Base-by-base conservation (phyloP, 64 coral and sea anemone genomes). In the Orbicella faveolata region DNA sequence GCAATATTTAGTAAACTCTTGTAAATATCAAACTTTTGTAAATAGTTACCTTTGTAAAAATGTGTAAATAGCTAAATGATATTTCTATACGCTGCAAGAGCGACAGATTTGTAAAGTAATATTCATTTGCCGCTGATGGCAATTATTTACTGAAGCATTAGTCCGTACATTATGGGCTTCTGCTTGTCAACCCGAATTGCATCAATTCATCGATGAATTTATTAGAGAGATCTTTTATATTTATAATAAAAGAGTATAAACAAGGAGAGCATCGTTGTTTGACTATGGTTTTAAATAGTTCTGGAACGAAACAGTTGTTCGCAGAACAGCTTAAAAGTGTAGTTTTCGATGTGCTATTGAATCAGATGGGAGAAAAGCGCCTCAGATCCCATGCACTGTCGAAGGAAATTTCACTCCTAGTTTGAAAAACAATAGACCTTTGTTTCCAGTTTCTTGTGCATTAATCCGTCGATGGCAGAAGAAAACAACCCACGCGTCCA, bases 11-110 rank as follows among this genome's bases (percentile, higher is more conserved):
- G 64, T 51, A 52, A 72, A 85, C 63, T 52, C 39, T 85, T 85
- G 82, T 84, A 84, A 84, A 84, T 84, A 84, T 84, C 81, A 70
- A 70, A 26, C 67, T 70, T 70, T 70, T 70, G 67, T 70, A 70
- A 70, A 70, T 70, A 70, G 14, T 11, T 21, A 70, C 36, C 20
- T 52, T 17, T 85, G 82, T 85, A 85, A 85, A 85, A 85, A 85
- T 85, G n/a, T 85, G 82, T 85, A 85, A 51, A 72, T 72, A 73
- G 65, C 63, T 30, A 30, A 70, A 72, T 69, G 19, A 84, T 84
- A 84, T 84, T 85, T 85, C 63, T 52, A 52, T 18, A 52, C 41
- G 64, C 82, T 72, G 68, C 18, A 51, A 25, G 37, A 67, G 61
- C 61, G 59, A 66, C 18, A 83, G 61, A 72, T 85, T 85, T 85